phyloP scores from a whole-genome alignment of 2,888 invertebrate genomes.

The Campaea margaritaria region DNA sequence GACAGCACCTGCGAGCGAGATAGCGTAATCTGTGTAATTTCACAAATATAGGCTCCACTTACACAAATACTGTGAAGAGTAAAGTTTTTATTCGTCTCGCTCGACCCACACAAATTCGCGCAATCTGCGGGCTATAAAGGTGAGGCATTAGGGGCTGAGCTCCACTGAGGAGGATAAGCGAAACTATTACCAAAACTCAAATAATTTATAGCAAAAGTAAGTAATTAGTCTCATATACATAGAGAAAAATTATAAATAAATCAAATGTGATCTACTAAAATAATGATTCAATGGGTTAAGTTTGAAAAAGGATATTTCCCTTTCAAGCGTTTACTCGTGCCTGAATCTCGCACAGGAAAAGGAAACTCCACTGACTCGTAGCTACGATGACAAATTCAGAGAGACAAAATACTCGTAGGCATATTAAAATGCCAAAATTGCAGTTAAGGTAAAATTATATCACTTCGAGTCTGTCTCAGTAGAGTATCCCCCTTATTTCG shows the following conservation, averaged over 20 bases:
- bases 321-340: too few relatives aligned
- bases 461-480: neutral
- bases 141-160: slow-evolving; percentile 4
- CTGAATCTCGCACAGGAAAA: too few relatives aligned
- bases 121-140: slow-evolving; percentile 16
- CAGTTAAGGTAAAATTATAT: too few relatives aligned
- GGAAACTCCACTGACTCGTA: too few relatives aligned
- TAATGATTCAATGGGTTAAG: too few relatives aligned
- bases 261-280: too few relatives aligned
- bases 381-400: too few relatives aligned
- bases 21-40: slow-evolving; percentile 14
- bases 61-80: slow-evolving; percentile 7
- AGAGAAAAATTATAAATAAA: too few relatives aligned
- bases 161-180: neutral
- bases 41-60: slow-evolving; percentile 17
- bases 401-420: too few relatives aligned
- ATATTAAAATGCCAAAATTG: too few relatives aligned
- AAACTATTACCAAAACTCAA: neutral
- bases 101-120: slow-evolving; percentile 15
- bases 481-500: slow-evolving; percentile 5
- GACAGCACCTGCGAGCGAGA: slow-evolving; percentile 13
- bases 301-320: too few relatives aligned
- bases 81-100: slow-evolving; percentile 19
- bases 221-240: too few relatives aligned
- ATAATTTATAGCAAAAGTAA: neutral